A percentile compares a stretch with the other conserved stretches of the same genome.
phyloP scores from a whole-genome alignment of 2,113 vertebrate species.

The Burhinus oedicnemus region DNA sequence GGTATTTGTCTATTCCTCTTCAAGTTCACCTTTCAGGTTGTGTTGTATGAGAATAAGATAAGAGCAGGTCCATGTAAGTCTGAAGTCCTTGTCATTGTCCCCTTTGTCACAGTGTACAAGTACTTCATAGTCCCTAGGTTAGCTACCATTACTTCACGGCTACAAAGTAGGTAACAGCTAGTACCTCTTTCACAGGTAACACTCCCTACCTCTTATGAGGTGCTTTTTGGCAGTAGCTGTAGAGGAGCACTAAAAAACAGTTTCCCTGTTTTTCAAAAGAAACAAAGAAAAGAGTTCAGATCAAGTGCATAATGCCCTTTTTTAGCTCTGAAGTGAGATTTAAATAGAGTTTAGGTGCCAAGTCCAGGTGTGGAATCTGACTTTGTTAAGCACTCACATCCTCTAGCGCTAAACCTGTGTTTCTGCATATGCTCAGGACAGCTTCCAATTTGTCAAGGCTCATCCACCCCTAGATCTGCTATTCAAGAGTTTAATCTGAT shows the following conservation, averaged over 20 bases:
- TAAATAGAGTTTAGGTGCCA: background rate
- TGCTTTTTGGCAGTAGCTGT: background rate
- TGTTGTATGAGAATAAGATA: background rate
- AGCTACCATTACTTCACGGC: background rate
- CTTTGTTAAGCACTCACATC: background rate
- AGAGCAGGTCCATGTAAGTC: background rate
- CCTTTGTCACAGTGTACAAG: background rate
- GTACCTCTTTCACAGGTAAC: background rate
- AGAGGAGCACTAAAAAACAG: background rate
- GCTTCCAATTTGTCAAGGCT: background rate
- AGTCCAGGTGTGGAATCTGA: background rate
- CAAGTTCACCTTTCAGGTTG: background rate
- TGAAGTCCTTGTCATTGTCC: background rate
- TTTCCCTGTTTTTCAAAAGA: background rate
- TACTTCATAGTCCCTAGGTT: background rate
- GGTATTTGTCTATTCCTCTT: background rate
- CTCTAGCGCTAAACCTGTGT: background rate
- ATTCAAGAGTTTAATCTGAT: background rate
- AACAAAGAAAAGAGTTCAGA: background rate
- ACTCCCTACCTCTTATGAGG: background rate
- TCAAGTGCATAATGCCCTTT: background rate
- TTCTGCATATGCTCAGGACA: background rate
- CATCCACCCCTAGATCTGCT: background rate
- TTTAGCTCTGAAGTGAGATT: background rate
- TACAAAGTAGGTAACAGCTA: background rate